phyloP scores from a whole-genome alignment of 1,140 invertebrate species.

The Prorops nasuta region DNA sequence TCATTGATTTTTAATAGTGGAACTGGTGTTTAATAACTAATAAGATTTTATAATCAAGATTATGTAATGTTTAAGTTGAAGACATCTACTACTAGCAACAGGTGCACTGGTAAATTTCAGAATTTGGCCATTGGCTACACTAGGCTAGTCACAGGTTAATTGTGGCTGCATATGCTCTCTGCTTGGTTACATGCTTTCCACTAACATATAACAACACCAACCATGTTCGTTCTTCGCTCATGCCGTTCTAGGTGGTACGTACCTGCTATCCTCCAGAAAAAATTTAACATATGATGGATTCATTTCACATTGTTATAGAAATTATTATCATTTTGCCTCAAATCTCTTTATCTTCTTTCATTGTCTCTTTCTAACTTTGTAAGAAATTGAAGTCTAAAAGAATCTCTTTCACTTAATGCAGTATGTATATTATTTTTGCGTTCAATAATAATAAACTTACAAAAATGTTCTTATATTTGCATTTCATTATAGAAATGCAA shows the following conservation, averaged over 20 bases:
- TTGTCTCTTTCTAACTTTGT: background rate
- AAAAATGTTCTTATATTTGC: too few relatives aligned
- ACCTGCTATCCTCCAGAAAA: slow-evolving; percentile 34
- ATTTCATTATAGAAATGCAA: too few relatives aligned
- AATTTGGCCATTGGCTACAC: slow-evolving; percentile 29
- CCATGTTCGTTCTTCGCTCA: slow-evolving; percentile 45
- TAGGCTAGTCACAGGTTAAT: slow-evolving; percentile 42
- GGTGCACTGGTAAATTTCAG: slow-evolving; percentile 22
- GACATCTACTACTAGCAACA: slow-evolving; percentile 20
- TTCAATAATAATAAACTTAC: too few relatives aligned
- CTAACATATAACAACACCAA: slow-evolving; percentile 49
- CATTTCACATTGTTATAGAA: slow-evolving; percentile 2
- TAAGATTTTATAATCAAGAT: background rate
- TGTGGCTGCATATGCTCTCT: slow-evolving; percentile 50
- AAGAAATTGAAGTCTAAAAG: too few relatives aligned
- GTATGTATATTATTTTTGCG: too few relatives aligned
- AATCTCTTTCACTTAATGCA: too few relatives aligned
- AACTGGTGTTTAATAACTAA: too few relatives aligned
- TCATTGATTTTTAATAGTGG: too few relatives aligned
- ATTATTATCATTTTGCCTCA: slow-evolving; percentile 2
- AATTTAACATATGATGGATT: slow-evolving; percentile 16
- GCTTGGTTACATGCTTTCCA: slow-evolving; percentile 52
- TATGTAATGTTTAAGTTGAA: background rate
- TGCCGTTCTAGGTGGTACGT: slow-evolving; percentile 49
- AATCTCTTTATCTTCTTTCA: slow-evolving; percentile 1